Conservation (phyloP, 2,888 invertebrate genomes). For the Cryptocephalus primarius region DNA sequence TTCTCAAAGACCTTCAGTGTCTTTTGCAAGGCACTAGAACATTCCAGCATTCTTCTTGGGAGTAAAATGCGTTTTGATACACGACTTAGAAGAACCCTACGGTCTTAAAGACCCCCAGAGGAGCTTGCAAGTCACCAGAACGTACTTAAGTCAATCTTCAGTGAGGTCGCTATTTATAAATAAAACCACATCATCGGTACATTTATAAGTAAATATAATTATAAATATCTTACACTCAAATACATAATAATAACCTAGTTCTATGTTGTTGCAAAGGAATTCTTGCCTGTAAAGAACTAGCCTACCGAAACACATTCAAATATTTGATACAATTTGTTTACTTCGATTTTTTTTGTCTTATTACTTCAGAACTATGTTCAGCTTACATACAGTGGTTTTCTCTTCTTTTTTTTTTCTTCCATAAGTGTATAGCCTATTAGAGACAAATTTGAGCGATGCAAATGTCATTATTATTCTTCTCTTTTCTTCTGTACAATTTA, state of each 20-base stretch:
- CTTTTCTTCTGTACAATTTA: slow-evolving; percentile 6
- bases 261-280: slow-evolving; percentile 29
- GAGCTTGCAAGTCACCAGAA: no score
- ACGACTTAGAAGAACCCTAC: no score
- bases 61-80: no score
- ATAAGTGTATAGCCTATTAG: slow-evolving; percentile 13
- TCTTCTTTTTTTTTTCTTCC: slow-evolving; percentile 9
- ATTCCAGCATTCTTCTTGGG: no score
- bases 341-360: slow-evolving; percentile 11
- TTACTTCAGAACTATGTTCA: slow-evolving; percentile 30
- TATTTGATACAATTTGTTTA: slow-evolving; percentile 25
- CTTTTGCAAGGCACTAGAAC: no score
- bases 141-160: no score
- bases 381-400: slow-evolving; percentile 25
- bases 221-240: slow-evolving; percentile 42
- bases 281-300: slow-evolving; percentile 33
- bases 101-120: no score
- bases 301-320: slow-evolving; percentile 36
- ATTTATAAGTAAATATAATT: slow-evolving; percentile 42
- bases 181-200: slow-evolving; percentile 16
- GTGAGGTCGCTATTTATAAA: not conserved
- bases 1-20: no score
- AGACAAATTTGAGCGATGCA: slow-evolving; percentile 25
- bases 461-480: slow-evolving; percentile 14
- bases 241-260: slow-evolving; percentile 33